These are phyloP conservation scores for Miniopterus natalensis DNA, from an alignment of 2,113 vertebrate species.

Conservation along the genomic window DNA sequence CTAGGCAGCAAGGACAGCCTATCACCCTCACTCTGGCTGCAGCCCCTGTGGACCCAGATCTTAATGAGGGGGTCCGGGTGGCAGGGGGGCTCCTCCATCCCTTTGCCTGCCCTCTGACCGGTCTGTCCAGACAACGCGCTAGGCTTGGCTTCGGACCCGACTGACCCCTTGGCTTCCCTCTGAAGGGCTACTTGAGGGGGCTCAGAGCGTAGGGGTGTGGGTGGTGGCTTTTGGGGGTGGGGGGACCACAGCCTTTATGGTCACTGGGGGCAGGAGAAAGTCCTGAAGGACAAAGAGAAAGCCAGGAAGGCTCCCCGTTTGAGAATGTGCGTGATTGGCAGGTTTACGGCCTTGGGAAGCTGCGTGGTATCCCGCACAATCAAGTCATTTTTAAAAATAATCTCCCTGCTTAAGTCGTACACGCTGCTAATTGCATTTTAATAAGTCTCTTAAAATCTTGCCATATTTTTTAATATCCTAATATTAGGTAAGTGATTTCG, in stretches of 20 bases:
- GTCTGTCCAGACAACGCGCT: neutral
- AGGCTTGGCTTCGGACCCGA: neutral
- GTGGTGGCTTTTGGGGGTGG: neutral
- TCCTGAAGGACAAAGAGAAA: slow-evolving; percentile 84
- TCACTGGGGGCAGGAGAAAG: slow-evolving; percentile 46
- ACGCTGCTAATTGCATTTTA: slow-evolving; percentile 91
- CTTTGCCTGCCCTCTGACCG: neutral
- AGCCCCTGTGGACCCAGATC: neutral
- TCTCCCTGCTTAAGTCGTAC: slow-evolving; percentile 91
- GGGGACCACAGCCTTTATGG: neutral
- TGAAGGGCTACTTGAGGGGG: neutral
- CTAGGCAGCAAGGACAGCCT: neutral
- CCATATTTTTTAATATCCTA: slow-evolving; percentile 93
- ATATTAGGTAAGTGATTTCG: slow-evolving; percentile 93
- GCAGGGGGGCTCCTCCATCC: neutral
- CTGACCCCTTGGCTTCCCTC: neutral
- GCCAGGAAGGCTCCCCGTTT: slow-evolving; percentile 86
- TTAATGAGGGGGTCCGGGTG: too few species aligned
- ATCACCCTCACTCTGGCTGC: neutral
- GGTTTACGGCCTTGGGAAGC: slow-evolving; percentile 91
- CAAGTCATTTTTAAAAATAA: slow-evolving; percentile 90
- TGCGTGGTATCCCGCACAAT: slow-evolving; percentile 90
- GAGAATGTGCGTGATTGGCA: slow-evolving; percentile 89
- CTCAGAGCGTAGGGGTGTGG: neutral
- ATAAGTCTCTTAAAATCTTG: slow-evolving; percentile 93